phyloP scores from a whole-genome alignment of 2,113 vertebrate species.

The Megaceryle torquata region DNA sequence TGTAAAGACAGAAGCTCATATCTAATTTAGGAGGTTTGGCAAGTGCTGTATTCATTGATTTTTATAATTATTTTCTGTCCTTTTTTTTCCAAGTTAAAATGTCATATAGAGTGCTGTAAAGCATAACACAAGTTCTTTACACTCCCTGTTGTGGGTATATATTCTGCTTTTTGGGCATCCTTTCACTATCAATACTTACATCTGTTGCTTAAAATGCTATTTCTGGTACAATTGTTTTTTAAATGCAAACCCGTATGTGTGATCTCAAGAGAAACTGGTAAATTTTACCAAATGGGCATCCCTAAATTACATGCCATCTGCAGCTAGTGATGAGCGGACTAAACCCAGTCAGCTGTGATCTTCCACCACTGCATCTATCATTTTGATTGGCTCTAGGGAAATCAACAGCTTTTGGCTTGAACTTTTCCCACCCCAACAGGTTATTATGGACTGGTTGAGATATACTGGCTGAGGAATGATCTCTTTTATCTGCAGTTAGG shows the following conservation, averaged over 20 bases:
- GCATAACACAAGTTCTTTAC: slow-evolving; percentile 14
- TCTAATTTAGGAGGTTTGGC: slow-evolving; percentile 62
- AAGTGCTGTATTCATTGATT: slow-evolving; percentile 46
- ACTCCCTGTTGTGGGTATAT: slow-evolving; percentile 45
- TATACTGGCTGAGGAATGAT: slow-evolving; percentile 41
- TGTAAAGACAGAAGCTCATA: slow-evolving; percentile 42
- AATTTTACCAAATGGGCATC: slow-evolving; percentile 80
- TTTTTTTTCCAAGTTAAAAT: slow-evolving; percentile 41
- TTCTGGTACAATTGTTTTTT: slow-evolving; percentile 74
- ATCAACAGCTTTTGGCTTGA: slow-evolving; percentile 76
- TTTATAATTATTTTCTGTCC: slow-evolving; percentile 44
- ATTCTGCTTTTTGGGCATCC: slow-evolving; percentile 61
- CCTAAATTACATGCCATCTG: slow-evolving; percentile 82
- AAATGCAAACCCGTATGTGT: slow-evolving; percentile 79
- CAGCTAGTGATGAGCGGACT: slow-evolving; percentile 78
- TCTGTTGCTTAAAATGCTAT: slow-evolving; percentile 80
- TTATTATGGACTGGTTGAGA: slow-evolving; percentile 68
- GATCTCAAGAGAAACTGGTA: slow-evolving; percentile 82
- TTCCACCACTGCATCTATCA: slow-evolving; percentile 76
- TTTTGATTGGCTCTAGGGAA: slow-evolving; percentile 78
- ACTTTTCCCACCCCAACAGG: slow-evolving; percentile 68
- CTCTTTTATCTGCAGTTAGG: slow-evolving; percentile 17
- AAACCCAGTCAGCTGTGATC: slow-evolving; percentile 90
- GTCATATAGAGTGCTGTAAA: slow-evolving; percentile 26
- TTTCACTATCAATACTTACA: slow-evolving; percentile 76